Conservation (phyloP, 2,797 vertebrate species). For the Odontamblyopus lacepedii region DNA sequence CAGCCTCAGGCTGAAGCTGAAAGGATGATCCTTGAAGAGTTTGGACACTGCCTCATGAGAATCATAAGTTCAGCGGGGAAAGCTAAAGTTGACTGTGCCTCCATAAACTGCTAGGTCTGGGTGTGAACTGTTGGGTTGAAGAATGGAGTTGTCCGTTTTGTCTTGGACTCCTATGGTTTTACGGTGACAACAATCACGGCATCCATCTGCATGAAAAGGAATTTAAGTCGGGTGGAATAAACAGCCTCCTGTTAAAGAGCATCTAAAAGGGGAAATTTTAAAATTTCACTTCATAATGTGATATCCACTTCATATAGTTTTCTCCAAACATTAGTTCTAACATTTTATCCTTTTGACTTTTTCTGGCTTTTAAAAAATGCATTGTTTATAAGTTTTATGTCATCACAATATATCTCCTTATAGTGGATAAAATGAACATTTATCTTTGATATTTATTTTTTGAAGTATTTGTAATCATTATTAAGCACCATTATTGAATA, state of each 20-base stretch:
- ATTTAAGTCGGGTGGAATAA: constrained; percentile 35
- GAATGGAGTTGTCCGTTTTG: constrained; percentile 8
- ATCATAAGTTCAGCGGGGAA: constrained; percentile 96
- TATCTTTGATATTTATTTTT: constrained; percentile 75
- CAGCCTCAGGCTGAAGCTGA: constrained; percentile 89
- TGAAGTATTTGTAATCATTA: constrained; percentile 59
- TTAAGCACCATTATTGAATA: constrained; percentile 53
- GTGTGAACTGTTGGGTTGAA: constrained; percentile 7
- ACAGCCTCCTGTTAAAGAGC: constrained; percentile 18
- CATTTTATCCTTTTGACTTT: constrained; percentile 31
- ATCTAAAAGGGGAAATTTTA: constrained; percentile 2
- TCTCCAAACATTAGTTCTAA: constrained; percentile 22
- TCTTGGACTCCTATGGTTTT: constrained; percentile 22
- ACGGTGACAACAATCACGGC: constrained; percentile 29
- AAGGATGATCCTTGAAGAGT: constrained; percentile 94
- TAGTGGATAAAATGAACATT: constrained; percentile 50
- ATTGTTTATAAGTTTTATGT: constrained; percentile 50
- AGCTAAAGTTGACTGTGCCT: constrained; percentile 91
- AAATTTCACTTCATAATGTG: constrained; percentile 2
- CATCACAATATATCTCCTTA: constrained; percentile 57
- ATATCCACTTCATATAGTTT: constrained; percentile 19
- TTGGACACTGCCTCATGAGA: constrained; percentile 95
- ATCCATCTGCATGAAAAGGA: constrained; percentile 1
- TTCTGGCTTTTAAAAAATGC: constrained; percentile 24
- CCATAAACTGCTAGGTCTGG: constrained; percentile 87